Base-by-base conservation (phyloP, 2,797 vertebrate species). In the Pempheris klunzingeri region DNA sequence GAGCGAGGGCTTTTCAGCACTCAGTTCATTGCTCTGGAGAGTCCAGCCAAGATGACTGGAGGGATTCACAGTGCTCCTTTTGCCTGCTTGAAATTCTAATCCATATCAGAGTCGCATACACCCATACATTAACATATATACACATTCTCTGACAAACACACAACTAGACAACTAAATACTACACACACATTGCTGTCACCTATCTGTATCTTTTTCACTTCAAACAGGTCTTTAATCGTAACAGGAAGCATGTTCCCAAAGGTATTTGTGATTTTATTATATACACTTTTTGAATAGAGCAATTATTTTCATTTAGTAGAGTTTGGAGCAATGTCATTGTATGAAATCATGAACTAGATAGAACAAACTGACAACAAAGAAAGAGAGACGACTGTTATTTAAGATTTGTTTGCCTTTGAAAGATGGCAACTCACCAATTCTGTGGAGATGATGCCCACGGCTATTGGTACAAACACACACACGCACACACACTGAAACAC, bases 391-490 rank as follows among this genome's bases (percentile, higher is more conserved):
- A 63, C 9, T 39, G 55, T 57, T 34, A 71, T 46, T 58, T 20
- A 43, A 73, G 26, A 61, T 24, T 73, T 66, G 36, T 52, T 74
- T 57, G 39, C 30, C 52, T 78, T 84, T 85, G 62, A 86, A 76
- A 59, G 71, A 73, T 9, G 62, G 34, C 61, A 47, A 62, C 58
- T 66, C 62, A 20, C 14, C 69, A 28, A 11, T 63, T 73, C 60
- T 78, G 55, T 57, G 32, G 54, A 84, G 71, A 86, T 49, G 60
- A 70, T 74, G 84, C 81, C 44, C 5, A 24, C 0, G 61, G 84
- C 74, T 88, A 44, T 80, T 81, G 55, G 28, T 82, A 61, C 41
- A 81, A 63, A 55, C 24, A 81, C 6, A 61, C 36, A 14, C 57
- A 43, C 49, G 43, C 57, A 58, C 44, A 62, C 18, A 7, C 49